Evolutionary conservation across 2,888 invertebrate genomes (phyloP).

Genomic region (Phengaris arion): DNA sequence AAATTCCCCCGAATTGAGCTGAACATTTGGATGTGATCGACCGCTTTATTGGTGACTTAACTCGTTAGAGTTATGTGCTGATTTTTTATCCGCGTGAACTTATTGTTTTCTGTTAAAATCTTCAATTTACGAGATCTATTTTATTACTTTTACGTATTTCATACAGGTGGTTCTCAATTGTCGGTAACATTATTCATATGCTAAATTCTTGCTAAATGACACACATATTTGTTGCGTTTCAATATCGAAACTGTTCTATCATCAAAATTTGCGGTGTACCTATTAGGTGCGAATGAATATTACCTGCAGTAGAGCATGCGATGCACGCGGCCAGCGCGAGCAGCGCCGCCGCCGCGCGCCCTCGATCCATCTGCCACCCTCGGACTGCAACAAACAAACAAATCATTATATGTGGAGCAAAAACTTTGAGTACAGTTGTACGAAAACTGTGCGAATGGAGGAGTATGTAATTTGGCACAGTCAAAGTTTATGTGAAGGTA

Average conservation of each 20-base stretch:
- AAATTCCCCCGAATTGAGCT: conserved; percentile 21
- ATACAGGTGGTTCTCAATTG: too few relatives aligned
- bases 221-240: too few relatives aligned
- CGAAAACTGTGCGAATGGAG: too few relatives aligned
- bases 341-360: conserved; percentile 78
- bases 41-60: conserved; percentile 29
- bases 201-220: too few relatives aligned
- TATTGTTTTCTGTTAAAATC: neutral
- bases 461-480: too few relatives aligned
- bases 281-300: conserved; percentile 38
- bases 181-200: too few relatives aligned
- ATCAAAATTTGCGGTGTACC: neutral
- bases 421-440: too few relatives aligned
- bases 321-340: conserved; percentile 75
- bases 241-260: neutral
- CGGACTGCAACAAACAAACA: conserved; percentile 64
- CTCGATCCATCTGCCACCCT: conserved; percentile 74
- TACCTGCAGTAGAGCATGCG: conserved; percentile 71
- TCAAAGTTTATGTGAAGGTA: too few relatives aligned
- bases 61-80: conserved; percentile 27
- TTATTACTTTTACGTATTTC: neutral
- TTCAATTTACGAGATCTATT: neutral
- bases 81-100: conserved; percentile 14
- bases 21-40: conserved; percentile 27
- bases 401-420: neutral